Conservation (phyloP, 53 echinoderm and acorn worm genomes). For the Echinarachnius parma region DNA sequence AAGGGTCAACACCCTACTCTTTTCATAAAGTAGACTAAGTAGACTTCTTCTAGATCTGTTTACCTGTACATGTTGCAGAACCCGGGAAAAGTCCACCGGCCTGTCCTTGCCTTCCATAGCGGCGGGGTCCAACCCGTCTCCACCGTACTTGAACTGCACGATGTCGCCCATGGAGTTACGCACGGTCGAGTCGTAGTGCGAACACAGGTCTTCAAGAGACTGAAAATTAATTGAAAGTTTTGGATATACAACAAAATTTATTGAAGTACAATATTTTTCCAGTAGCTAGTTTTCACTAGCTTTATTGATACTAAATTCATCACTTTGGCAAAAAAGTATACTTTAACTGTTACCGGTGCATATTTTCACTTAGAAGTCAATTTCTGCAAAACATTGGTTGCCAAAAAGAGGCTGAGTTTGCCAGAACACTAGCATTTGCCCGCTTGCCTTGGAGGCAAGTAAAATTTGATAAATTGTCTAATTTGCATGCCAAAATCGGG, state of each 20-base stretch:
- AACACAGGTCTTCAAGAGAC: slow-evolving; percentile 92
- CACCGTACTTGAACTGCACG: slow-evolving; percentile 89
- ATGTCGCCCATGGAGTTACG: slow-evolving; percentile 95
- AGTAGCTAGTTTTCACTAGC: neutral
- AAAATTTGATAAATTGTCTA: too few relatives aligned
- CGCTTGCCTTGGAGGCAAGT: too few relatives aligned
- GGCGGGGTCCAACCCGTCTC: slow-evolving; percentile 87
- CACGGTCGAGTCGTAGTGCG: slow-evolving; percentile 89
- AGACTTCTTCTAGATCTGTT: too few relatives aligned
- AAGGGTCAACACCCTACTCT: too few relatives aligned
- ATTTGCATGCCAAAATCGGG: too few relatives aligned
- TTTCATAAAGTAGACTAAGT: too few relatives aligned
- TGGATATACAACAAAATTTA: too few relatives aligned
- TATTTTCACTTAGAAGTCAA: too few relatives aligned
- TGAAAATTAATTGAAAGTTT: slow-evolving; percentile 37
- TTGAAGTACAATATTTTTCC: neutral
- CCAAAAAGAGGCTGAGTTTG: too few relatives aligned
- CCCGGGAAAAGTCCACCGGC: slow-evolving; percentile 74
- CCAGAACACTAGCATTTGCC: too few relatives aligned
- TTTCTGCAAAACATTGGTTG: too few relatives aligned
- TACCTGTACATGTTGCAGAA: slow-evolving; percentile 91
- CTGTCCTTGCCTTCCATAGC: slow-evolving; percentile 92
- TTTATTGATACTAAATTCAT: neutral
- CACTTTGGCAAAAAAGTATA: neutral
- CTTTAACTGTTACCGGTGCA: too few relatives aligned